Evolutionary conservation across 2,797 vertebrate species (phyloP), one percentile per base, ranked within the genome.

Genomic region (Pygocentrus nattereri): DNA sequence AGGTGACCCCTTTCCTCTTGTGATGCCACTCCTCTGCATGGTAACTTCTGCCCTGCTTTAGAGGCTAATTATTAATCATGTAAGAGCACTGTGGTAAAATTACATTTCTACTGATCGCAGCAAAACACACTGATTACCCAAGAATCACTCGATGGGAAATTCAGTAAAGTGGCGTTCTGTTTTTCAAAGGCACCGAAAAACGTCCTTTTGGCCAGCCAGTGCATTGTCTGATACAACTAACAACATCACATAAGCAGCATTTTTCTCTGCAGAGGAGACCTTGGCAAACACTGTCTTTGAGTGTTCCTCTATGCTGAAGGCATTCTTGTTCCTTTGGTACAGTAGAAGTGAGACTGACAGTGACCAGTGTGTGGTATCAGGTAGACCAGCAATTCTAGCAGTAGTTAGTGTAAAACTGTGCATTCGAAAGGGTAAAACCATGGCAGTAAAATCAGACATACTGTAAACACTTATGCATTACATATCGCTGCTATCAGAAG

Each of bases 1-100:
- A 83, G 65, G 65, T 76, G 72, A 79, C 65, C 61, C 61, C 44
- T 64, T 44, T 27, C 1, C 54, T 79, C 31, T 73, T 34, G 12
- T 11, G 5, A 50, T 62, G 76, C 34, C 18, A 52, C 52, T 61
- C 30, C n/a, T 49, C 38, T 59, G 54, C 31, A 25, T 52, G 27
- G 19, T 56, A 31, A 54, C 50, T 19, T 8, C 49, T 5, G 31
- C 64, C 56, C 15, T 3, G 44, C 21, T 54, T 41, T 11, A 7
- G 27, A 41, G 78, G 4, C 58, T 21, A 64, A 34, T 64, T 80
- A 41, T 21, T 10, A 56, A 13, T 2, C 11, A 10, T 13, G 2
- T 65, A 44, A 72, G 0, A 16, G 49, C 49, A 38, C 3, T 2
- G 41, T 54, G 31, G 69, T 67, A 21, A n/a, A 38, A 71, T 61